phyloP scores from a whole-genome alignment of 2,888 invertebrate species.

The Allygus modestus region DNA sequence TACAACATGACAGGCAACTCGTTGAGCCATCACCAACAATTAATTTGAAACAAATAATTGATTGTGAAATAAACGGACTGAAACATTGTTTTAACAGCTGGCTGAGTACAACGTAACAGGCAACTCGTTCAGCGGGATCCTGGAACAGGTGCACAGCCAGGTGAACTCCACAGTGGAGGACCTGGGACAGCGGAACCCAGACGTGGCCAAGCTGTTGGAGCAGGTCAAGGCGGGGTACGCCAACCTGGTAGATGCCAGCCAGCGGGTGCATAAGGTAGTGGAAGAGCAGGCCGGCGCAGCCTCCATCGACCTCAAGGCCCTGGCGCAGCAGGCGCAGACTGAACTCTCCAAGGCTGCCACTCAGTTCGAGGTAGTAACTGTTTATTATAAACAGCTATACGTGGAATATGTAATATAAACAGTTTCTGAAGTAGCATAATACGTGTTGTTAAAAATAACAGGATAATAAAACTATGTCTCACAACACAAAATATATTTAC shows the following conservation, averaged over 20 bases:
- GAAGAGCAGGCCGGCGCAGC: constrained; percentile 4
- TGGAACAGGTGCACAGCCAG: constrained; percentile 13
- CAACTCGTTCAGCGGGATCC: constrained; percentile 3
- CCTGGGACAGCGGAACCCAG: constrained; percentile 39
- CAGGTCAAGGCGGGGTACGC: constrained; percentile 37
- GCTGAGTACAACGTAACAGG: constrained; percentile 35
- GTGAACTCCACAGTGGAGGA: constrained; percentile 33
- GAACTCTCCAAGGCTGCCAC: constrained; percentile 32
- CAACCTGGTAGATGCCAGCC: constrained; percentile 24
- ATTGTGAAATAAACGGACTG: no score
- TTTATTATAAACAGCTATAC: no score
- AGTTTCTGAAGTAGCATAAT: no score
- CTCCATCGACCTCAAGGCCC: constrained; percentile 30
- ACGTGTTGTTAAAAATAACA: no score
- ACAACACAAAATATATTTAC: no score
- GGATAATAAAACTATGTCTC: no score
- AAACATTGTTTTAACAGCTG: constrained; percentile 3
- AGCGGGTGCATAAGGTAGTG: constrained; percentile 36
- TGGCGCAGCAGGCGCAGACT: constrained; percentile 13
- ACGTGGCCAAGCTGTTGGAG: constrained; percentile 48
- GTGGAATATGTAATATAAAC: no score
- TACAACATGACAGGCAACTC: no score
- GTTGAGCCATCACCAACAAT: no score
- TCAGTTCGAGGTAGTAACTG: constrained; percentile 33
- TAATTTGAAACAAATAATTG: no score